A percentile compares a stretch with the other conserved stretches of the same genome.
Evolutionary conservation across 2,888 invertebrate genomes (phyloP).

Genomic region (Crepidodera aurea): DNA sequence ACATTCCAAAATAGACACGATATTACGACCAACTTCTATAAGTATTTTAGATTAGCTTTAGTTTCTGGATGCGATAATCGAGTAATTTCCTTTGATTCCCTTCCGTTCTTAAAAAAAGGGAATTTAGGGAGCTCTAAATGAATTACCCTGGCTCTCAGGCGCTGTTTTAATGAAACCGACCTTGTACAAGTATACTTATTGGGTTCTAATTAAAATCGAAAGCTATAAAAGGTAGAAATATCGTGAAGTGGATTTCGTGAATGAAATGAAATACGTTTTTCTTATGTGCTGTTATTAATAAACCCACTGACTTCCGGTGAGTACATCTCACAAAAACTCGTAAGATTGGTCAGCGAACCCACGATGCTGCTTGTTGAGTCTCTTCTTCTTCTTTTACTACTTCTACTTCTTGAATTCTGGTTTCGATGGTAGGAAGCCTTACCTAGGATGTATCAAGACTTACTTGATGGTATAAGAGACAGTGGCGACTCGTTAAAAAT

Average conservation of each 20-base stretch:
- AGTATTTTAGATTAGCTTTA: too few relatives aligned
- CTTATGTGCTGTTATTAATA: conserved; percentile 40
- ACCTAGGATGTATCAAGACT: conserved; percentile 34
- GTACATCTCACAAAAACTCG: conserved; percentile 38
- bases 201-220: conserved; percentile 6
- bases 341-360: conserved; percentile 48
- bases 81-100: too few relatives aligned
- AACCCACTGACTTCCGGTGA: conserved; percentile 44
- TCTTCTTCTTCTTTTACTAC: conserved; percentile 5
- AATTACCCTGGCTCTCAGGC: too few relatives aligned
- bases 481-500: not conserved
- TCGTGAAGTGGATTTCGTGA: conserved; percentile 32
- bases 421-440: conserved; percentile 20
- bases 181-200: too few relatives aligned
- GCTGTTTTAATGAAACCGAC: too few relatives aligned
- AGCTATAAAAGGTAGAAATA: conserved; percentile 21
- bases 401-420: conserved; percentile 7
- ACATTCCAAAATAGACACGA: too few relatives aligned
- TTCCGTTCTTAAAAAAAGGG: too few relatives aligned
- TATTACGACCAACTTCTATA: too few relatives aligned
- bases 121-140: too few relatives aligned
- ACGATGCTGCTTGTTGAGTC: conserved; percentile 21
- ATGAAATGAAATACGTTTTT: conserved; percentile 35
- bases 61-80: too few relatives aligned
- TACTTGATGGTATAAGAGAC: not conserved